Conservation (phyloP, 2,113 vertebrate genomes). For the Lepidothrix coronata region DNA sequence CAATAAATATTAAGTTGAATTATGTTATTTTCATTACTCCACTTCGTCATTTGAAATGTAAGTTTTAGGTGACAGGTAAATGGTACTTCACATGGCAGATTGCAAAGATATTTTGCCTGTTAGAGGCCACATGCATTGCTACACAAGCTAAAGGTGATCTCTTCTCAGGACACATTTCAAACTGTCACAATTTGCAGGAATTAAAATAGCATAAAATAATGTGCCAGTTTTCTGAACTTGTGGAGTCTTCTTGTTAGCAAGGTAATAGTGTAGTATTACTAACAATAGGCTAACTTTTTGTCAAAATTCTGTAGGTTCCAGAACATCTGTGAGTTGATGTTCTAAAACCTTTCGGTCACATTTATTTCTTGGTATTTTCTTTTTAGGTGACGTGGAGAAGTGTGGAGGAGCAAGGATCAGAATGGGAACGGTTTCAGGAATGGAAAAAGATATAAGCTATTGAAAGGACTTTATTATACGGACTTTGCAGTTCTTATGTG, state of each 20-base stretch:
- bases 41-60: neutral
- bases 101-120: neutral
- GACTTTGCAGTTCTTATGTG: too few relatives aligned
- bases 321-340: neutral
- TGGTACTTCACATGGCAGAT: neutral
- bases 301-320: neutral
- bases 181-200: rapidly evolving
- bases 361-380: neutral
- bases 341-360: neutral
- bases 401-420: too few relatives aligned
- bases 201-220: neutral
- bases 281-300: neutral
- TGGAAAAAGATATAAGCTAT: too few relatives aligned
- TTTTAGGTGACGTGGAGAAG: neutral
- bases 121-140: rapidly evolving
- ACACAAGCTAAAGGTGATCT: neutral
- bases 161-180: neutral
- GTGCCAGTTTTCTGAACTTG: neutral
- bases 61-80: neutral
- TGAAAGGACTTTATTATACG: too few relatives aligned
- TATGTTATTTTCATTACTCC: neutral
- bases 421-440: too few relatives aligned
- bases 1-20: neutral
- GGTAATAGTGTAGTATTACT: neutral
- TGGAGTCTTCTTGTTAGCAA: neutral